Evolutionary conservation across 1,140 invertebrate species (phyloP).

Genomic region (Pygmarrhopalites habei): DNA sequence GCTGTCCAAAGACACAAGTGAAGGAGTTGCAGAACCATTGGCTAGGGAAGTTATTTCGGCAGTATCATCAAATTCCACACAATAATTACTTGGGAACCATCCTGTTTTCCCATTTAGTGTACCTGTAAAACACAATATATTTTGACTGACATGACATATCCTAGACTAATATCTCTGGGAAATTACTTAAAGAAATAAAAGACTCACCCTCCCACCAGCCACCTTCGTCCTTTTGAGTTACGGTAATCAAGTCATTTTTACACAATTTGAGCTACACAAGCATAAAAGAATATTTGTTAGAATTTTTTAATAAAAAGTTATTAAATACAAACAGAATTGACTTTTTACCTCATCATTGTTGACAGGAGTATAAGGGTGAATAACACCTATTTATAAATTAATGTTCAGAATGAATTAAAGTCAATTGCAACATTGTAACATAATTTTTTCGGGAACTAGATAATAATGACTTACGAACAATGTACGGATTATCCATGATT

Average conservation of each 20-base stretch:
- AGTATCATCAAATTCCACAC: conserved; percentile 57
- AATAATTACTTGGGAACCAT: conserved; percentile 98
- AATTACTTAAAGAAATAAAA: not conserved
- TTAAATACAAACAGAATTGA: conserved; percentile 17
- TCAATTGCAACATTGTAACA: too few relatives aligned
- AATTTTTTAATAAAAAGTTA: conserved; percentile 12
- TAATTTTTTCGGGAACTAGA: too few relatives aligned
- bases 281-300: conserved; percentile 21
- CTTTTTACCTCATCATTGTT: conserved; percentile 36
- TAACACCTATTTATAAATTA: too few relatives aligned
- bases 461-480: too few relatives aligned
- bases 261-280: conserved; percentile 81
- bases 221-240: conserved; percentile 84
- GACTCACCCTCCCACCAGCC: conserved; percentile 88
- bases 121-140: not conserved
- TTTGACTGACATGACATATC: not conserved
- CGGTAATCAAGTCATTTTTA: conserved; percentile 92
- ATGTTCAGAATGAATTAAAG: too few relatives aligned
- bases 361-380: conserved; percentile 28
- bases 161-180: not conserved
- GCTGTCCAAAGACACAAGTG: conserved; percentile 45
- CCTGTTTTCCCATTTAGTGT: conserved; percentile 88
- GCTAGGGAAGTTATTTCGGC: not conserved
- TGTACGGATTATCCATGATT: too few relatives aligned
- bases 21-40: not conserved